A percentile compares a stretch with the other conserved stretches of the same genome.
Evolutionary conservation across 2,113 vertebrate species (phyloP).

Genomic region (Orientallactaga bullata): DNA sequence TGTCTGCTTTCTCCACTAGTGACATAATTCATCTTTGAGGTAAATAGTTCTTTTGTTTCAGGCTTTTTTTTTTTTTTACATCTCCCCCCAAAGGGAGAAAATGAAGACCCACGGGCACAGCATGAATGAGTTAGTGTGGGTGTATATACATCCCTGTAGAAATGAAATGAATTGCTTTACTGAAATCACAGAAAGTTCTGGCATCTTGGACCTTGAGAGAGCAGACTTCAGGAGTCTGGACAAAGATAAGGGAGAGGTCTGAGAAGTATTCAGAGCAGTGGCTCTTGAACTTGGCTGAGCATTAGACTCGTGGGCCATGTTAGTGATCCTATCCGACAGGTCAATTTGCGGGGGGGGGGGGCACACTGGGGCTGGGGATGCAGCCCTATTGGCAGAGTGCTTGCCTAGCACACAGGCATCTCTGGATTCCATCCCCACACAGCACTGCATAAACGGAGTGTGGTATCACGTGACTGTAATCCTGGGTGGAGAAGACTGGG

Average conservation of each 20-base stretch:
- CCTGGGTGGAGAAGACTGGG: too few species aligned
- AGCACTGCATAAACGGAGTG: too few species aligned
- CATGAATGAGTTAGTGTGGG: not conserved
- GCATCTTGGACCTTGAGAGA: not conserved
- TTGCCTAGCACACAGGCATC: too few species aligned
- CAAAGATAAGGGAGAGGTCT: not conserved
- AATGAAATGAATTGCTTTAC: slow-evolving; percentile 19
- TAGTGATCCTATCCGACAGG: not conserved
- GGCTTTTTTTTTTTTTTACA: not conserved
- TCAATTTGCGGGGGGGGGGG: not conserved
- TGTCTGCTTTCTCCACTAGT: not conserved
- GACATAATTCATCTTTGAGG: slow-evolving; percentile 59
- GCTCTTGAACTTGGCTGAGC: not conserved
- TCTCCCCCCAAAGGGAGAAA: not conserved
- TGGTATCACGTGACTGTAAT: too few species aligned
- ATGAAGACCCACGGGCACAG: not conserved
- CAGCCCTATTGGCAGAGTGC: too few species aligned
- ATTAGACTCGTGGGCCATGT: not conserved
- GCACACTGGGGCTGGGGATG: not conserved
- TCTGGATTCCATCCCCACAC: too few species aligned
- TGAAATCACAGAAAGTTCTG: not conserved
- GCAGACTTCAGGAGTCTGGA: not conserved
- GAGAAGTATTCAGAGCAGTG: not conserved
- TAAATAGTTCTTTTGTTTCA: slow-evolving; percentile 68
- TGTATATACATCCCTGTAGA: not conserved